A percentile compares a stretch with the other conserved stretches of the same genome.
Evolutionary conservation across 1,140 invertebrate species (phyloP).

Genomic region (Nephotettix cincticeps): DNA sequence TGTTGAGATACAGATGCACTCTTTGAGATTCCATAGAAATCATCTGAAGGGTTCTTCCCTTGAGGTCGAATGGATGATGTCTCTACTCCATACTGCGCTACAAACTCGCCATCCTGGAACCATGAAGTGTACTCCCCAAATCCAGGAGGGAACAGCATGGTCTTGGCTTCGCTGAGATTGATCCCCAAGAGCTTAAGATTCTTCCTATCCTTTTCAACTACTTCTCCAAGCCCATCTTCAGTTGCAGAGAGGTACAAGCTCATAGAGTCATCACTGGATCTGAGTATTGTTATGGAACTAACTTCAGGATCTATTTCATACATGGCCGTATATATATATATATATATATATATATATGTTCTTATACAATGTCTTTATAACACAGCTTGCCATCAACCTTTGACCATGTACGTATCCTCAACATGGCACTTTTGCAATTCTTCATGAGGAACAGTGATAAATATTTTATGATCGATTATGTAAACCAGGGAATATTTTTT

Average conservation of each 20-base stretch:
- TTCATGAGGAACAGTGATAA: no score
- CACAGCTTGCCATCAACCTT: no score
- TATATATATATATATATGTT: no score
- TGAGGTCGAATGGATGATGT: constrained; percentile 5
- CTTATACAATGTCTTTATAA: no score
- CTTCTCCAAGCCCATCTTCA: background rate
- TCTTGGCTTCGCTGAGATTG: background rate
- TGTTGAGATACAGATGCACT: background rate
- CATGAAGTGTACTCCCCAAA: constrained; percentile 17
- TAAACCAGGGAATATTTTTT: no score
- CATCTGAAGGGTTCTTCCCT: constrained; percentile 16
- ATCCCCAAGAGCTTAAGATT: constrained; percentile 1
- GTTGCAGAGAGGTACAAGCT: background rate
- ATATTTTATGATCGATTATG: no score
- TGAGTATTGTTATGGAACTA: constrained; percentile 5
- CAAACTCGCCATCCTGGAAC: background rate
- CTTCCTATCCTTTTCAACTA: background rate
- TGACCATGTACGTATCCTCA: no score
- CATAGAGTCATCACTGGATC: constrained; percentile 28
- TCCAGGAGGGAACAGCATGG: background rate
- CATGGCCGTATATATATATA: no score
- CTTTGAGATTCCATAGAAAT: constrained; percentile 21
- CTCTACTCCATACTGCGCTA: constrained; percentile 20
- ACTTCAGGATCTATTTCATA: background rate
- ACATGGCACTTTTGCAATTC: no score